Base-by-base conservation (phyloP, 2,113 vertebrate genomes). In the Carollia perspicillata region DNA sequence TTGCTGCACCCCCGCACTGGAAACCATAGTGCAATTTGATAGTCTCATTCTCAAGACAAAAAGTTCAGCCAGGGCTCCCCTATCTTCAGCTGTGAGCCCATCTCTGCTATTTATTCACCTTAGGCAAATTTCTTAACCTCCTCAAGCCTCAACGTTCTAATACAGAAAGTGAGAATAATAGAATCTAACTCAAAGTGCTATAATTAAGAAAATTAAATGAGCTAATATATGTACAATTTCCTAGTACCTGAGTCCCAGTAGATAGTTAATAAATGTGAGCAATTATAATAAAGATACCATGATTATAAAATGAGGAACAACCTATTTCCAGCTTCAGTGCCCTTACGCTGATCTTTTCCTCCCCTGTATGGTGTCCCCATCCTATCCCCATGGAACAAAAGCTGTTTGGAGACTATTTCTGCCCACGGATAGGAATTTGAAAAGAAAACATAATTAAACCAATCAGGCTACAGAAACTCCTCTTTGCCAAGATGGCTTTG, bases 401-500 rank as follows among this genome's bases (percentile, higher is more conserved):
- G 79, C 75, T 87, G 44, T 95, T 92, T 93, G 69, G 75, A 93
- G 71, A 95, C 42, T 92, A 92, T 92, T 95, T 89, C 85, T 95
- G 78, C 95, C 78, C n/a, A 5, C 66, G 51, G 79, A 84, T 86
- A 96, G 40, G 79, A 93, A 95, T 92, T 83, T 71, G 87, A 30
- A 65, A 33, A 96, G 75, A 89, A 91, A 95, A 71, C 80, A 97
- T 95, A 95, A 92, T 95, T 92, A 95, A 95, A 89, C 49, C 63
- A 97, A 93, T 55, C 83, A 95, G 68, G 47, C 80, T 95, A n/a
- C 55, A 96, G 94, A 94, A 92, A 83, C 84, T 96, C 30, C 65
- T 88, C 63, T 96, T 88, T 84, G 90, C 80, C 47, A 84, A 94
- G 68, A 69, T 95, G 94, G 91, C 94, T 95, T 55, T 47, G 51